A percentile compares a stretch with the other conserved stretches of the same genome.
Conservation (phyloP, 2,888 invertebrate genomes). For the Andrena haemorrhoa region DNA sequence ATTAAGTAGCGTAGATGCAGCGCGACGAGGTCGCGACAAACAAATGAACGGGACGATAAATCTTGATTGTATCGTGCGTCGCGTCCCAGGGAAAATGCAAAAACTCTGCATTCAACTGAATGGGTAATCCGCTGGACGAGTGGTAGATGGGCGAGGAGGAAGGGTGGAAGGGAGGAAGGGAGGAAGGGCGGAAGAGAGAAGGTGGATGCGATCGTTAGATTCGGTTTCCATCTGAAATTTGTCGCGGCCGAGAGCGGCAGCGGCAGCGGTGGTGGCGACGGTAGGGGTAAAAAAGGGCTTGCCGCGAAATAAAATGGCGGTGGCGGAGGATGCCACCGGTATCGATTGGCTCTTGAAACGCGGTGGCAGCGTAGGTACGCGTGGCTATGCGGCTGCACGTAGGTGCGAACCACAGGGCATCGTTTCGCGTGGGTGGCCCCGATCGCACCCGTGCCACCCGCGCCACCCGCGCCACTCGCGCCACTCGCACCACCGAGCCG, state of each 20-base stretch:
- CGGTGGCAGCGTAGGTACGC: conserved; percentile 35
- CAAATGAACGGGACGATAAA: conserved; percentile 6
- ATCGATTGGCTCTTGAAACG: conserved; percentile 78
- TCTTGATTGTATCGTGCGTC: background rate
- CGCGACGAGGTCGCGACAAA: background rate
- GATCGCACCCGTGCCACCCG: conserved; percentile 49
- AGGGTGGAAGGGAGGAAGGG: background rate
- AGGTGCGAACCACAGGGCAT: conserved; percentile 70
- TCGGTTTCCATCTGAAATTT: conserved; percentile 42
- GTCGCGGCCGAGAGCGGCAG: conserved; percentile 2
- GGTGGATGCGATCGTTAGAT: conserved; percentile 43
- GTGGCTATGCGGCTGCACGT: conserved; percentile 40
- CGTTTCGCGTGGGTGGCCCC: conserved; percentile 59
- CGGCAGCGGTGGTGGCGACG: conserved; percentile 7
- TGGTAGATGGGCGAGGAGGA: too few relatives aligned
- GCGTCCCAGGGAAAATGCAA: background rate
- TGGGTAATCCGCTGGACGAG: background rate
- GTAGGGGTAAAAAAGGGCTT: conserved; percentile 69
- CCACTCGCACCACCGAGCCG: conserved; percentile 2
- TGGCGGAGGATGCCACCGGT: conserved; percentile 75
- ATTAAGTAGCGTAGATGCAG: background rate
- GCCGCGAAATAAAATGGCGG: conserved; percentile 81
- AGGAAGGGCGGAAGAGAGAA: background rate
- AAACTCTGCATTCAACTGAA: background rate
- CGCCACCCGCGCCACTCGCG: too few relatives aligned